These are phyloP conservation scores for Helicoverpa armigera DNA, from an alignment of 1,140 invertebrate species.

Conservation along the genomic window DNA sequence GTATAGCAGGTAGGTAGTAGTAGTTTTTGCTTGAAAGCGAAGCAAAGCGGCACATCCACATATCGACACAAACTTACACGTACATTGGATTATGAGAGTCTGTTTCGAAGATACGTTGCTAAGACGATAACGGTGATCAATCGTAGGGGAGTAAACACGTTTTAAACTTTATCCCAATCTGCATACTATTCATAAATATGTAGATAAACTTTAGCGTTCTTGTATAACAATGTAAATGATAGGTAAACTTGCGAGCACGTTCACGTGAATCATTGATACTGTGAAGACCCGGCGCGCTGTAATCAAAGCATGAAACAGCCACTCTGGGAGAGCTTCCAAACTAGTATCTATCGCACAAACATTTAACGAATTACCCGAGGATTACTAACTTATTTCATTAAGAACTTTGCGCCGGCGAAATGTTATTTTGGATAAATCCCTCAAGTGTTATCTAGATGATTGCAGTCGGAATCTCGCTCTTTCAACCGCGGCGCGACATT, in stretches of 20 bases:
- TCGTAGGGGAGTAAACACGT: constrained; percentile 8
- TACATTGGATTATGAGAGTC: background rate
- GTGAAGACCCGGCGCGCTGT: constrained; percentile 42
- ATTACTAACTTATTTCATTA: constrained; percentile 75
- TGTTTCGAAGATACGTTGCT: background rate
- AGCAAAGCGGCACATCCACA: too few relatives aligned
- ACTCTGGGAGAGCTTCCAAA: constrained; percentile 52
- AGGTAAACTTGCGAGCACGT: constrained; percentile 42
- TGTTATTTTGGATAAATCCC: constrained; percentile 70
- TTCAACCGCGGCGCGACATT: constrained; percentile 27
- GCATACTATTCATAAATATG: constrained; percentile 39
- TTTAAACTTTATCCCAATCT: constrained; percentile 18
- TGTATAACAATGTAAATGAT: constrained; percentile 46
- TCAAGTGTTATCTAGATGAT: constrained; percentile 63
- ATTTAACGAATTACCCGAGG: constrained; percentile 69
- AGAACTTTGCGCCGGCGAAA: constrained; percentile 67
- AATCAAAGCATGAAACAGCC: constrained; percentile 54
- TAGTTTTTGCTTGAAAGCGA: too few relatives aligned
- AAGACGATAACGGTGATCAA: constrained; percentile 17
- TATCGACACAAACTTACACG: background rate
- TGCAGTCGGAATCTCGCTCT: constrained; percentile 52
- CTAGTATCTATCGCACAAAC: constrained; percentile 63
- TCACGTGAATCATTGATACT: constrained; percentile 45
- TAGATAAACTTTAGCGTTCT: constrained; percentile 29
- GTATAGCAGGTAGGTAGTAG: too few relatives aligned